phyloP scores from a whole-genome alignment of 1,140 invertebrate species.

The Ceratina japonica region DNA sequence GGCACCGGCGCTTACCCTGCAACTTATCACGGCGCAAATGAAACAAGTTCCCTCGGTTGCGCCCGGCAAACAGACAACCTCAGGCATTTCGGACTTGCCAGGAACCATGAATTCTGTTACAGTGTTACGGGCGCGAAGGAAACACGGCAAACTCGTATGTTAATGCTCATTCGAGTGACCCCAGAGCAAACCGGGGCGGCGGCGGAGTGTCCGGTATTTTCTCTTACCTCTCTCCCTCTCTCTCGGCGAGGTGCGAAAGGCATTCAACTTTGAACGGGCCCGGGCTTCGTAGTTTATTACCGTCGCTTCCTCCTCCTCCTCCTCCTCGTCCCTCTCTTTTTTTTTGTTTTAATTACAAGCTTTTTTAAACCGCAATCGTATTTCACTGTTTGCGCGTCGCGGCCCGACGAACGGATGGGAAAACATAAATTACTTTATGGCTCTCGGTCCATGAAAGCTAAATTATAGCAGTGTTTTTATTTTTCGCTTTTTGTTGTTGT shows the following conservation, averaged over 20 bases:
- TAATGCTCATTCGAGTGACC: not conserved
- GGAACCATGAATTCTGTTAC: not conserved
- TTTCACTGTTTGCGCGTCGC: no score
- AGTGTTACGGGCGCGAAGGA: not conserved
- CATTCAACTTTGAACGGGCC: not conserved
- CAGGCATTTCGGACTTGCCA: not conserved
- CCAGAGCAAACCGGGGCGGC: not conserved
- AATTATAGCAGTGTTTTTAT: not conserved
- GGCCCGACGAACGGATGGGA: no score
- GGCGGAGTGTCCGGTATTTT: not conserved
- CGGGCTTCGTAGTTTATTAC: not conserved
- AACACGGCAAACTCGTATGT: constrained; percentile 3
- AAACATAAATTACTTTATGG: no score
- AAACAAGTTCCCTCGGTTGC: constrained; percentile 10
- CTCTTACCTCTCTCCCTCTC: not conserved
- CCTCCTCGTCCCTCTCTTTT: not conserved
- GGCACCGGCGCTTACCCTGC: not conserved
- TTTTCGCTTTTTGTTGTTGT: not conserved
- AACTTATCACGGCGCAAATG: constrained; percentile 1
- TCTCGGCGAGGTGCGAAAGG: no score
- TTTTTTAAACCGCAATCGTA: no score
- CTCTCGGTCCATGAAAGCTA: no score
- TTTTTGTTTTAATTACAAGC: no score
- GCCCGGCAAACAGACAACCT: constrained; percentile 12
- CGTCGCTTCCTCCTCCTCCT: not conserved